These are phyloP conservation scores for Lithophane leautieri DNA, from an alignment of 2,888 invertebrate species.

Conservation along the genomic window DNA sequence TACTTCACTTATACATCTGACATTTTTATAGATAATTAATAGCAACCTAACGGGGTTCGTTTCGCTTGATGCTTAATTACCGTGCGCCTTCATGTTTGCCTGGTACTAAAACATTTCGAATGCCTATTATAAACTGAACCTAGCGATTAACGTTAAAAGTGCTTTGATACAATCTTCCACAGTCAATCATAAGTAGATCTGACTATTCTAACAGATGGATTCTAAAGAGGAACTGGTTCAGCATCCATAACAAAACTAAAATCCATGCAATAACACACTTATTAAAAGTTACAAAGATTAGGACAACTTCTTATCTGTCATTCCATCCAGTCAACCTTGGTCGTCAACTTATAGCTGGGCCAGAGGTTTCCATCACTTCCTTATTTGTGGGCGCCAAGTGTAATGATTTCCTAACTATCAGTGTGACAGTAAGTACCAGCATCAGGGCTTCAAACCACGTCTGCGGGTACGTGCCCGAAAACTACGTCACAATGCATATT, in stretches of 20 bases:
- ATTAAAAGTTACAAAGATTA: background rate
- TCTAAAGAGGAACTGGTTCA: background rate
- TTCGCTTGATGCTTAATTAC: constrained; percentile 24
- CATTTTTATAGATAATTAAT: constrained; percentile 56
- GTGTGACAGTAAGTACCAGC: background rate
- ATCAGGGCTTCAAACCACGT: constrained; percentile 48
- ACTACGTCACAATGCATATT: constrained; percentile 56
- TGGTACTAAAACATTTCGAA: constrained; percentile 20
- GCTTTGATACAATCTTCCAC: background rate
- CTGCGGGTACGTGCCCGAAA: constrained; percentile 46
- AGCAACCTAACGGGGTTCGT: constrained; percentile 36
- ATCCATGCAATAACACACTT: background rate
- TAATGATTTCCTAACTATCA: constrained; percentile 18
- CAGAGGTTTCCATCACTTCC: constrained; percentile 28
- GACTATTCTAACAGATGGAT: background rate
- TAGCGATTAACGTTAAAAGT: constrained; percentile 4
- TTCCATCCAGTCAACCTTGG: constrained; percentile 6
- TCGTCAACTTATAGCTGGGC: constrained; percentile 12
- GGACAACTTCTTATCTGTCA: background rate
- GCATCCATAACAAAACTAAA: background rate
- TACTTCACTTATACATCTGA: constrained; percentile 49
- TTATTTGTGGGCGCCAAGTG: constrained; percentile 33
- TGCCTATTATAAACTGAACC: background rate
- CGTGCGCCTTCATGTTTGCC: constrained; percentile 26
- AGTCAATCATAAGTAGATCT: background rate